Percentiles rank a stretch among this genome's conserved stretches.
phyloP scores from a whole-genome alignment of 1,140 invertebrate species.

The Hyles euphorbiae region DNA sequence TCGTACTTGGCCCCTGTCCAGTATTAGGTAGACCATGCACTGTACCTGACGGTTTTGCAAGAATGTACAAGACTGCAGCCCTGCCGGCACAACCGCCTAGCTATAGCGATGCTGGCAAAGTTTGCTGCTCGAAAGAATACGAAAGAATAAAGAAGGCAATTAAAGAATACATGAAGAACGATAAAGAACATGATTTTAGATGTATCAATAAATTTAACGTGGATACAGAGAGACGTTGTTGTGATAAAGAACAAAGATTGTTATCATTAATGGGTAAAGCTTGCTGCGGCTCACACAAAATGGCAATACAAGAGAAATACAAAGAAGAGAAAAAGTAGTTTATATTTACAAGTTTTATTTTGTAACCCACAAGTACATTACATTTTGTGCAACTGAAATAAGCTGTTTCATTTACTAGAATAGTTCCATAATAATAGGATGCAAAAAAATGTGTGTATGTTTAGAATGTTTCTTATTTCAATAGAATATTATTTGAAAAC shows the following conservation, averaged over 20 bases:
- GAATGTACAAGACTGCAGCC: constrained; percentile 62
- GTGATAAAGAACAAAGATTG: constrained; percentile 56
- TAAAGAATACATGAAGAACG: constrained; percentile 55
- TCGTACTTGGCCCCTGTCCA: constrained; percentile 62
- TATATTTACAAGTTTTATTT: constrained; percentile 61
- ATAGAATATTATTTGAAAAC: constrained; percentile 10
- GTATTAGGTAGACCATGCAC: constrained; percentile 61
- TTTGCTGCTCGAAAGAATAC: constrained; percentile 66
- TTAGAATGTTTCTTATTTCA: not conserved
- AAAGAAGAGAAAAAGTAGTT: constrained; percentile 38
- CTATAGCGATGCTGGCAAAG: constrained; percentile 60
- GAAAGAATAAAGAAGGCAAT: constrained; percentile 65
- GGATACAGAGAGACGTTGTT: constrained; percentile 61
- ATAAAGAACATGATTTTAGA: constrained; percentile 54
- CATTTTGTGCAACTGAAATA: constrained; percentile 30
- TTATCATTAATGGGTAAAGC: constrained; percentile 46
- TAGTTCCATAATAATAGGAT: not conserved
- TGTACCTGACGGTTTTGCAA: constrained; percentile 62
- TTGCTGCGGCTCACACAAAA: constrained; percentile 58
- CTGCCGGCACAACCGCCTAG: constrained; percentile 46
- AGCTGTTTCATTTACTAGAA: constrained; percentile 13
- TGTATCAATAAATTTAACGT: constrained; percentile 62
- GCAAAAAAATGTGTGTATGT: not conserved
- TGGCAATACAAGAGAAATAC: constrained; percentile 56
- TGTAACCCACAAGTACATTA: constrained; percentile 50